phyloP scores from a whole-genome alignment of 1,140 invertebrate genomes.

The Drosophila erecta region DNA sequence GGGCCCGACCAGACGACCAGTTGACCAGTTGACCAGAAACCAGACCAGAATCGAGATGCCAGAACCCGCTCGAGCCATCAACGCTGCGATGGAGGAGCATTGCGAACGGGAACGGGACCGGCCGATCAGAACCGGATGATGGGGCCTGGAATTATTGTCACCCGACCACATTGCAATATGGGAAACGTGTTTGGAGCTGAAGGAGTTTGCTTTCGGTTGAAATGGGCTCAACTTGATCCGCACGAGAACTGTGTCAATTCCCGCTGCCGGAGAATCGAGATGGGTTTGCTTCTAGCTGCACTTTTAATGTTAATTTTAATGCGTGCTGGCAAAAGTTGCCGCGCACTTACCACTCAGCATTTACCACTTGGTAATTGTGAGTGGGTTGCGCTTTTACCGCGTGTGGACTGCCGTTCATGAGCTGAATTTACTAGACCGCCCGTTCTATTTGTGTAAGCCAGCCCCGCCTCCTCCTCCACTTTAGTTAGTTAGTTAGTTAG shows the following conservation, averaged over 20 bases:
- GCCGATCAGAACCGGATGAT: constrained; percentile 32
- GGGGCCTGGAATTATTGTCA: constrained; percentile 33
- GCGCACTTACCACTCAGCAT: constrained; percentile 23
- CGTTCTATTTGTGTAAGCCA: constrained; percentile 9
- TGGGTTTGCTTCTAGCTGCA: constrained; percentile 38
- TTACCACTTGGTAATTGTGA: constrained; percentile 57
- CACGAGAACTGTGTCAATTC: constrained; percentile 45
- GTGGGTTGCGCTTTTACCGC: constrained; percentile 30
- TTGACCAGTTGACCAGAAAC: constrained; percentile 15
- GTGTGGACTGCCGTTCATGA: constrained; percentile 47
- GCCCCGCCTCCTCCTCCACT: constrained; percentile 8
- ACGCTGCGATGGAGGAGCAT: background rate
- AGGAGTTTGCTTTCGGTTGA: constrained; percentile 23
- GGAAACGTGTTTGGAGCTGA: constrained; percentile 27
- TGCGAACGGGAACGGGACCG: background rate
- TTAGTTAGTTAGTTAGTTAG: constrained; percentile 64
- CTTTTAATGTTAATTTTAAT: constrained; percentile 45
- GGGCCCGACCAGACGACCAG: constrained; percentile 14
- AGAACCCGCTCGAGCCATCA: constrained; percentile 15
- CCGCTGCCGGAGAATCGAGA: constrained; percentile 25
- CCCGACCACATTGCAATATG: constrained; percentile 44
- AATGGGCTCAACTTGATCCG: constrained; percentile 29
- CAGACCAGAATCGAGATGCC: constrained; percentile 24
- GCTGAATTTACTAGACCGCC: constrained; percentile 60
- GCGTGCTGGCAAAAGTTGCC: background rate